phyloP scores from a whole-genome alignment of 2,113 vertebrate genomes.

The Penelope pileata region DNA sequence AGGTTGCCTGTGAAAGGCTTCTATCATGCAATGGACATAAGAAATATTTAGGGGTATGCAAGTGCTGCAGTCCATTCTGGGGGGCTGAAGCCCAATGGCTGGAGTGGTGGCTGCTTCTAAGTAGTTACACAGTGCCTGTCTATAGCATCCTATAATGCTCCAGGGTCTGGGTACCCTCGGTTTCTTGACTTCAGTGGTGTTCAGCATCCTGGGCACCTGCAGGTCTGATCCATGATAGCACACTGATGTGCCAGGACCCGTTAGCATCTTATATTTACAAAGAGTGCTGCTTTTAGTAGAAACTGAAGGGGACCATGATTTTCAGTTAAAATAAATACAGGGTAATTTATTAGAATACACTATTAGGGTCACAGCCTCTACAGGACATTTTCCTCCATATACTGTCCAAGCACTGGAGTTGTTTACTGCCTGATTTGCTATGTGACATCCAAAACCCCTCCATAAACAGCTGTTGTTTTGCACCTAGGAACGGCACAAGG shows the following conservation, averaged over 20 bases:
- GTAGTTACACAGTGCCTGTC: neutral
- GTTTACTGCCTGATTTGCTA: neutral
- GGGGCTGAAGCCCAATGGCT: neutral
- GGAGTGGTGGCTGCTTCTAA: neutral
- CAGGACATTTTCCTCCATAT: neutral
- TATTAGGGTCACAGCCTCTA: neutral
- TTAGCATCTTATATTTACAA: neutral
- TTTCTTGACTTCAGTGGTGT: neutral
- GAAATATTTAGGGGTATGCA: neutral
- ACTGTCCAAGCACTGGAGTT: neutral
- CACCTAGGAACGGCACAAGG: neutral
- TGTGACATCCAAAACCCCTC: neutral
- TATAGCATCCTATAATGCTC: neutral
- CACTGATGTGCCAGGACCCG: neutral
- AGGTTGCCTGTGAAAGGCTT: neutral
- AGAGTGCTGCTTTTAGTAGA: neutral
- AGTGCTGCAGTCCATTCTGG: neutral
- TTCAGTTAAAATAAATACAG: constrained; percentile 5
- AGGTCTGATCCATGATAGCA: neutral
- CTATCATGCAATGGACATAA: neutral
- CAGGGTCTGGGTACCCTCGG: neutral
- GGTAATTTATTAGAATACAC: neutral
- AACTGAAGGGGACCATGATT: neutral
- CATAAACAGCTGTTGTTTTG: neutral
- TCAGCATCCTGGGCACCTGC: neutral